These are phyloP conservation scores for Stenurella melanura DNA, from an alignment of 2,888 invertebrate species.

Conservation along the genomic window DNA sequence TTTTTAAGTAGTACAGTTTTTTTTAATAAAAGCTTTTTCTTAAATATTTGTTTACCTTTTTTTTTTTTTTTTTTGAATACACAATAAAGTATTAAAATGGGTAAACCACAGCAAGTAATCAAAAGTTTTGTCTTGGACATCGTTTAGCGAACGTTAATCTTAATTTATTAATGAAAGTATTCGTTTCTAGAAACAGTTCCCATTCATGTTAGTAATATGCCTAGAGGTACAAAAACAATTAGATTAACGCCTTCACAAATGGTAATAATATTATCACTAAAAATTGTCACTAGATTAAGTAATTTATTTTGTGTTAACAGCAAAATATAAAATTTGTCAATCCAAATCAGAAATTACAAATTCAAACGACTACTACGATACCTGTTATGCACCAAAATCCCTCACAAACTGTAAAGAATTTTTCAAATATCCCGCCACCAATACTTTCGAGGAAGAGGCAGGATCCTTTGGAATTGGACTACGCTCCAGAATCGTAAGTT, in stretches of 20 bases:
- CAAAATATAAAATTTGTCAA: conserved; percentile 68
- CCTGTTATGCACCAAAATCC: conserved; percentile 46
- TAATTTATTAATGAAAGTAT: conserved; percentile 14
- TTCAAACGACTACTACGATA: conserved; percentile 48
- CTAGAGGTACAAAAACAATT: conserved; percentile 75
- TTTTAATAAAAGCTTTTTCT: no score
- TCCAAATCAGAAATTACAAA: conserved; percentile 57
- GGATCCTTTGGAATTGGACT: conserved; percentile 76
- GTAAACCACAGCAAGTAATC: no score
- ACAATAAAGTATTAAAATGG: no score
- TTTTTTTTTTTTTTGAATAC: no score
- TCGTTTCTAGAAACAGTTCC: conserved; percentile 71
- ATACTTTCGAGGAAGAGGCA: conserved; percentile 78
- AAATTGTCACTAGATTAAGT: conserved; percentile 22
- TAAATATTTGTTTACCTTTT: no score
- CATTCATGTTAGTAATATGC: conserved; percentile 75
- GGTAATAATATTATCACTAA: conserved; percentile 65
- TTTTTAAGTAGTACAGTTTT: no score
- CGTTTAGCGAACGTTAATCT: background rate
- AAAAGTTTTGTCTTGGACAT: conserved; percentile 7
- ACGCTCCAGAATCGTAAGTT: conserved; percentile 76
- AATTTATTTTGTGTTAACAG: conserved; percentile 57
- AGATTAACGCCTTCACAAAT: conserved; percentile 75
- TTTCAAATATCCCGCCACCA: conserved; percentile 77
- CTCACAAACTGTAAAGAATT: conserved; percentile 69